Evolutionary conservation across 2,113 vertebrate species (phyloP).

Genomic region (Anguilla japonica): DNA sequence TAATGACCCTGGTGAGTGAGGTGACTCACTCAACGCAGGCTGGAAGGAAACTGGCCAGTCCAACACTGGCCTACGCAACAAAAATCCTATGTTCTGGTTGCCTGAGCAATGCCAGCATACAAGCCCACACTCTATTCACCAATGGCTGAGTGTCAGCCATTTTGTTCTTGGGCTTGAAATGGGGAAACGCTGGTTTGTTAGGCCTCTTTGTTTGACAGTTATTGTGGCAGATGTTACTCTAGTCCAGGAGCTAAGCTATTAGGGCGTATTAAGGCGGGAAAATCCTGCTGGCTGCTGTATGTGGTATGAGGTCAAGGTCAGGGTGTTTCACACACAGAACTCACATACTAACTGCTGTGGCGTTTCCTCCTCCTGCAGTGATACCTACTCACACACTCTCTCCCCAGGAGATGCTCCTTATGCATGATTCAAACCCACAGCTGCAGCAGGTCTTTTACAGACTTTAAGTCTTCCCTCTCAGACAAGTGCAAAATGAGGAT

Average conservation of each 20-base stretch:
- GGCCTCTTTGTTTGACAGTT: neutral
- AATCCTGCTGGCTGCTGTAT: neutral
- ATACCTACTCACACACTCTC: neutral
- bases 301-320: neutral
- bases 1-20: too few species aligned
- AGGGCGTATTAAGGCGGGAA: neutral
- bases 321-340: conserved; percentile 1
- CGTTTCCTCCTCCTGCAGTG: neutral
- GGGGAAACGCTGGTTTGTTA: neutral
- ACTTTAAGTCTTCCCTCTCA: neutral
- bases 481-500: neutral
- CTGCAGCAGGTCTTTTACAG: neutral
- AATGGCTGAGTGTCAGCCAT: neutral
- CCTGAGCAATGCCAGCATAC: neutral
- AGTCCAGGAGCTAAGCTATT: neutral
- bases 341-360: neutral
- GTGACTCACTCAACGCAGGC: too few species aligned
- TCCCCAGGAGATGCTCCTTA: neutral
- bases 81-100: too few species aligned
- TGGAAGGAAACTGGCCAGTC: too few species aligned
- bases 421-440: neutral
- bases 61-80: too few species aligned
- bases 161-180: neutral
- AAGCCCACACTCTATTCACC: neutral
- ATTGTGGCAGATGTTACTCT: neutral